A percentile compares a stretch with the other conserved stretches of the same genome.
Conservation (phyloP, 2,113 vertebrate genomes). For the Dipodomys spectabilis region DNA sequence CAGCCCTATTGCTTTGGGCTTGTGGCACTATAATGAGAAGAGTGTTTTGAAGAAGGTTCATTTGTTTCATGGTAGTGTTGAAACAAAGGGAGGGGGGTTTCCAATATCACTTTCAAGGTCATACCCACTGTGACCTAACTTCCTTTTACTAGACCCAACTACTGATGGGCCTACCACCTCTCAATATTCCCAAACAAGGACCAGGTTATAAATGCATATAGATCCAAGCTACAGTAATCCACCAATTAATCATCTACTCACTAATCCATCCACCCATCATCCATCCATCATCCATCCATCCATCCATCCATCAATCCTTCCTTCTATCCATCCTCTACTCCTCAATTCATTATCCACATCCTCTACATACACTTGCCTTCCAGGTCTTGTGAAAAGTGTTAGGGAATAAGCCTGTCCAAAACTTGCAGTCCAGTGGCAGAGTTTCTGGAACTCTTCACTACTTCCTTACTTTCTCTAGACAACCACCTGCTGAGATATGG, state of each 20-base stretch:
- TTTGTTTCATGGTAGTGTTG: neutral
- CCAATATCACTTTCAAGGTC: neutral
- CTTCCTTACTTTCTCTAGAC: neutral
- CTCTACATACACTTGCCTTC: neutral
- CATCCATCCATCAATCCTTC: too few species aligned
- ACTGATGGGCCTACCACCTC: neutral
- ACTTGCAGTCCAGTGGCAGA: neutral
- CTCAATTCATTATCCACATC: neutral
- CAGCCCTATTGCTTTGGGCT: neutral
- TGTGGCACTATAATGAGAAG: neutral
- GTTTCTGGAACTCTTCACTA: neutral
- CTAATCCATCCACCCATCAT: neutral
- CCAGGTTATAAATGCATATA: neutral
- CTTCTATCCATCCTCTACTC: neutral
- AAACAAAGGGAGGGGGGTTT: neutral
- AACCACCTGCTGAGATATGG: neutral
- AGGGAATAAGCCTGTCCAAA: neutral
- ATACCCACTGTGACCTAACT: neutral
- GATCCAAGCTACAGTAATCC: neutral
- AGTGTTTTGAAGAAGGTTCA: neutral
- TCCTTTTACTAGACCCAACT: neutral
- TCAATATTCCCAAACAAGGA: neutral
- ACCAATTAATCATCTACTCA: neutral
- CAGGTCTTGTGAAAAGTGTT: neutral
- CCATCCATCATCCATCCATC: too few species aligned